Percentiles rank a stretch among this genome's conserved stretches.
Conservation (phyloP, 1,140 invertebrate genomes). For the Thrips palmi region DNA sequence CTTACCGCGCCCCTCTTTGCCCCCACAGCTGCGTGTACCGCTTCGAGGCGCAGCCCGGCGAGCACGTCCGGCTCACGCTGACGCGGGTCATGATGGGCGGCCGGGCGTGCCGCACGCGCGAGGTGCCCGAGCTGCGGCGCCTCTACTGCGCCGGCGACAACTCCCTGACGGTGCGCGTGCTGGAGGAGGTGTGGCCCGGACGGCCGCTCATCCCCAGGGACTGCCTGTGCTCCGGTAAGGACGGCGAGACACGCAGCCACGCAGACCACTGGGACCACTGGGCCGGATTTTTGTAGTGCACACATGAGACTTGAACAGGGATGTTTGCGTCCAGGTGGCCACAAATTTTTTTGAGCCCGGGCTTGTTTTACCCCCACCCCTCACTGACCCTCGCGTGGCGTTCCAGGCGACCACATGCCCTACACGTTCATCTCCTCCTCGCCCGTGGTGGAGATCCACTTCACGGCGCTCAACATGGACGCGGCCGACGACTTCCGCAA, state of each 20-base stretch:
- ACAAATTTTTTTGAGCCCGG: too few relatives aligned
- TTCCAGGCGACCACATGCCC: conserved; percentile 35
- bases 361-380: too few relatives aligned
- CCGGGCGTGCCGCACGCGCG: conserved; percentile 34
- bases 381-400: too few relatives aligned
- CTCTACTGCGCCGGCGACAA: conserved; percentile 45
- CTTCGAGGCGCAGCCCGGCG: conserved; percentile 61
- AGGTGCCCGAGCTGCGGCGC: conserved; percentile 45
- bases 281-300: too few relatives aligned
- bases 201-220: conserved; percentile 40
- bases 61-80: conserved; percentile 49
- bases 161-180: conserved; percentile 31
- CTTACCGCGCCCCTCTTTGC: conserved; percentile 10
- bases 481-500: conserved; percentile 65
- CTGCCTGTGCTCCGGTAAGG: conserved; percentile 45
- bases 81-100: conserved; percentile 38
- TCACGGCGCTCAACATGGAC: conserved; percentile 62
- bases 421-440: conserved; percentile 59
- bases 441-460: conserved; percentile 59
- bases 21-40: conserved; percentile 59
- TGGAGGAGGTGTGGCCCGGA: conserved; percentile 54
- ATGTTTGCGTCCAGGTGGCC: too few relatives aligned
- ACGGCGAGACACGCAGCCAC: too few relatives aligned
- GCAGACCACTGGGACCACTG: too few relatives aligned
- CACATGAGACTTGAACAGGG: too few relatives aligned